phyloP scores from a whole-genome alignment of 2,888 invertebrate species.

The Agonopterix subpropinquella region DNA sequence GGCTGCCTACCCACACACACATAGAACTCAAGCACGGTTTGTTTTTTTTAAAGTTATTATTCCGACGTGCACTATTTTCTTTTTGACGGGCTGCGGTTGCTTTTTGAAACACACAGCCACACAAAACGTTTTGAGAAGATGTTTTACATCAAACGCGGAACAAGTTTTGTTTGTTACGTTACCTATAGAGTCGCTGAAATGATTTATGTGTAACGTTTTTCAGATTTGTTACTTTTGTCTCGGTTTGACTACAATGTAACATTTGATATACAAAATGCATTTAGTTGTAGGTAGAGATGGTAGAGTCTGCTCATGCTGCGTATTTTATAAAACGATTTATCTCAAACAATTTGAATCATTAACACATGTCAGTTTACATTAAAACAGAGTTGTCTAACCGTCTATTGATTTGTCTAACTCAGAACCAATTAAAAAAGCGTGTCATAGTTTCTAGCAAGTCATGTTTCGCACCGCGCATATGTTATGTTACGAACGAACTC shows the following conservation, averaged over 20 bases:
- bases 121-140: neutral
- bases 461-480: slow-evolving; percentile 42
- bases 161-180: neutral
- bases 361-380: neutral
- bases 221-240: too few species aligned
- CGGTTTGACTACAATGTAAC: too few species aligned
- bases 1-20: slow-evolving; percentile 67
- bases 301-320: too few species aligned
- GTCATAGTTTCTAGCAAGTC: slow-evolving; percentile 54
- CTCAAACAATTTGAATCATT: too few species aligned
- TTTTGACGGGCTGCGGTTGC: slow-evolving; percentile 42
- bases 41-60: slow-evolving; percentile 66
- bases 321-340: too few species aligned
- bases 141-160: too few species aligned
- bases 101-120: slow-evolving; percentile 2
- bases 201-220: too few species aligned
- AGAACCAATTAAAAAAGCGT: slow-evolving; percentile 63
- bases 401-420: slow-evolving; percentile 50
- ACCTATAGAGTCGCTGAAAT: neutral
- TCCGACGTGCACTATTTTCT: slow-evolving; percentile 66
- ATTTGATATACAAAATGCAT: too few species aligned
- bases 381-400: slow-evolving; percentile 4
- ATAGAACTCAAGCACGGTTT: slow-evolving; percentile 43
- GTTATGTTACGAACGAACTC: slow-evolving; percentile 33
- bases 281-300: too few species aligned